Evolutionary conservation across 1,140 invertebrate genomes (phyloP).

Genomic region (Pogonus chalceus): DNA sequence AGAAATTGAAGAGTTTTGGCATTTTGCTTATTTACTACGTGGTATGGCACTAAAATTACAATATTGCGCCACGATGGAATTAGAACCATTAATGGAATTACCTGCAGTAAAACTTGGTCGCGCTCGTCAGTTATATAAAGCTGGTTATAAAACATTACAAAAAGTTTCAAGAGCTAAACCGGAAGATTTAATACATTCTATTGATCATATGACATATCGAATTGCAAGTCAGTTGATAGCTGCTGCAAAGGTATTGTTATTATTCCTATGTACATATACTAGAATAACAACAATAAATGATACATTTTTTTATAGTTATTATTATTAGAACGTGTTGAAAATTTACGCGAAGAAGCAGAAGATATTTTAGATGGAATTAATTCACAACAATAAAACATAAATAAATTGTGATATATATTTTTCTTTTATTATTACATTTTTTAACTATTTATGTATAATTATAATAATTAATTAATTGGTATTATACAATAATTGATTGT

Average conservation of each 20-base stretch:
- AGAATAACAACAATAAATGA: slow-evolving; percentile 11
- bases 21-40: slow-evolving; percentile 59
- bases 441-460: background rate
- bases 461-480: background rate
- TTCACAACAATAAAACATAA: background rate
- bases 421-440: background rate
- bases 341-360: slow-evolving; percentile 67
- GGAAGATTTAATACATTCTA: slow-evolving; percentile 46
- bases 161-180: slow-evolving; percentile 62
- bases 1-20: slow-evolving; percentile 73
- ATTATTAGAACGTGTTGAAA: slow-evolving; percentile 68
- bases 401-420: background rate
- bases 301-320: slow-evolving; percentile 58
- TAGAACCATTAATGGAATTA: slow-evolving; percentile 72
- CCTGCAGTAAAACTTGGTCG: slow-evolving; percentile 76
- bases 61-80: slow-evolving; percentile 62
- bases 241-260: slow-evolving; percentile 60
- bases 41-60: slow-evolving; percentile 59
- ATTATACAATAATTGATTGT: too few relatives aligned
- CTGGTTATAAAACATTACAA: slow-evolving; percentile 68
- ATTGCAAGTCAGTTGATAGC: slow-evolving; percentile 68
- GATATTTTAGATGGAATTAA: slow-evolving; percentile 49
- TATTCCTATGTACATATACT: background rate
- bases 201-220: slow-evolving; percentile 60
- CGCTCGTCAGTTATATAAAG: slow-evolving; percentile 71